Evolutionary conservation across 2,113 vertebrate species (phyloP), one percentile per base, ranked within the genome.

Genomic region (Delphinus delphis): DNA sequence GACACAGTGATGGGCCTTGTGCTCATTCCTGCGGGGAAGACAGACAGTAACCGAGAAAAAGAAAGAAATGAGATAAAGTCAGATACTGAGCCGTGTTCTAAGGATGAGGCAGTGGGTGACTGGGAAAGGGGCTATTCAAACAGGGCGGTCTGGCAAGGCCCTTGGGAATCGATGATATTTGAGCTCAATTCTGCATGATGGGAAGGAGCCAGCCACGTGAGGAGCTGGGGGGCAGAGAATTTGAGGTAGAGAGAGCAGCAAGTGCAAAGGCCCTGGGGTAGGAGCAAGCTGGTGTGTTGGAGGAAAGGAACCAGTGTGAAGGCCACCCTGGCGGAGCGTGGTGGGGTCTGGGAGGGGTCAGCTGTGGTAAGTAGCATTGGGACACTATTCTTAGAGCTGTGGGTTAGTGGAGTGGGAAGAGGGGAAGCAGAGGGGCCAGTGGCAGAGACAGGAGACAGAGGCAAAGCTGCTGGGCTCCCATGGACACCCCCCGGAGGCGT

Each of bases 251-350:
- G 60, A 13, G 47, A 5, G 41, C 33, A 21, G 62, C 13, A 47
- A 3, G 50, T 21, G 41, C 88, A 58, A 93, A 94, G 92, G 81
- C n/a, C 96, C 84, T 50, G 95, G 70, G 95, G 85, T 31, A 25
- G 68, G 68, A n/a, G 8, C 47, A 1, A 7, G 23, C 33, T 36
- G 44, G 23, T 8, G 2, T 11, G 11, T 26, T 18, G 38, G 60
- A 5, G 23, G 44, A n/a, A 18, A 79, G 21, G 73, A 88, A 23
- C 65, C 53, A 2, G 2, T 0, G 13, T 1, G 82, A 41, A 70
- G 17, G 82, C 26, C 11, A 0, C 2, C 3, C 4, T 0, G 60
- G 47, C 4, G 0, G 18, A 28, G 38, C 0, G 0, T 0, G 2
- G 44, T 12, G 36, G 28, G 26, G 28, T 13, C 17, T 0, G 6